Conservation (phyloP, 2,797 vertebrate genomes). For the Bradypus variegatus region DNA sequence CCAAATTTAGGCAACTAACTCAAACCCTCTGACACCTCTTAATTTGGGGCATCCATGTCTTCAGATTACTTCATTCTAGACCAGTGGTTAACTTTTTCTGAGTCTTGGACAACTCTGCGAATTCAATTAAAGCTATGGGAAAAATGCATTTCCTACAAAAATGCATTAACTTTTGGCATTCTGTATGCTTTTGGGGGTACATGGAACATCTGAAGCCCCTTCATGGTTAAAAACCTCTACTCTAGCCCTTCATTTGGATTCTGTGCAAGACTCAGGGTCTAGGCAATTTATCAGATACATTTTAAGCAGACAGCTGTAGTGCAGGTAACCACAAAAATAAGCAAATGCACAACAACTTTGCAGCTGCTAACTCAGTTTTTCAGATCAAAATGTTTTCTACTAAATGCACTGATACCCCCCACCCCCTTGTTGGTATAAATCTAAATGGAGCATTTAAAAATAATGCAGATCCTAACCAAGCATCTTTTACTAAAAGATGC, state of each 20-base stretch:
- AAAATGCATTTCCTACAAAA: slow-evolving; percentile 16
- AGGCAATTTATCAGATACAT: background rate
- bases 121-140: background rate
- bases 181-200: background rate
- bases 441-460: background rate
- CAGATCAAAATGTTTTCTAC: slow-evolving; percentile 23
- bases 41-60: background rate
- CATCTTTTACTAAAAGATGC: too few relatives aligned
- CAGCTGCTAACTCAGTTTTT: background rate
- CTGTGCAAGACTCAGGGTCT: background rate
- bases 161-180: background rate
- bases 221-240: background rate
- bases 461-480: slow-evolving; percentile 30
- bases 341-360: background rate
- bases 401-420: background rate
- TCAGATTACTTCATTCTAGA: background rate
- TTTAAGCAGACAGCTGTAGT: background rate
- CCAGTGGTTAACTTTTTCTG: background rate
- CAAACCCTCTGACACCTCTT: background rate
- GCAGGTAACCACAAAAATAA: background rate
- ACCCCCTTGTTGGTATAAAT: background rate
- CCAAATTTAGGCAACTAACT: background rate
- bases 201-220: background rate
- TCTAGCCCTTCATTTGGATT: background rate
- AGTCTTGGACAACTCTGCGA: background rate